phyloP scores from a whole-genome alignment of 2,888 invertebrate species.

The Lasioglossum pauxillum region DNA sequence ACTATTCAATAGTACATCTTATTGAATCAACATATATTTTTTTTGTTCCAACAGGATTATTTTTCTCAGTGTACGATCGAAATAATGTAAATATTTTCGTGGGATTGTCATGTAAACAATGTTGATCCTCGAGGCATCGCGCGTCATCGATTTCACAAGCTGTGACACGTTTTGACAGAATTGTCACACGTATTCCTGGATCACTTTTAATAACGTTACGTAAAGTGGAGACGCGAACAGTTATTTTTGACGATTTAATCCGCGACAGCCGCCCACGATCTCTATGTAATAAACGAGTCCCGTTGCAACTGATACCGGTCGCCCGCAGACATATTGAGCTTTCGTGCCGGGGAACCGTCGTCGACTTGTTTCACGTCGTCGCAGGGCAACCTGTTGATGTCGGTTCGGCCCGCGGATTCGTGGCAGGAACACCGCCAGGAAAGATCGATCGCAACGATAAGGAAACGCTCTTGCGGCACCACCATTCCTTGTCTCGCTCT shows the following conservation, averaged over 20 bases:
- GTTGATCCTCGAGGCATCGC: neutral
- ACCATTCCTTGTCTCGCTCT: neutral
- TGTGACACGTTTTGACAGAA: neutral
- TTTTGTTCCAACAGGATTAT: too few species aligned
- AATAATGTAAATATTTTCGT: neutral
- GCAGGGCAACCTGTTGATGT: slow-evolving; percentile 76
- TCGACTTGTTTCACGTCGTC: slow-evolving; percentile 43
- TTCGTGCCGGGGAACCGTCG: slow-evolving; percentile 19
- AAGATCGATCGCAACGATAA: slow-evolving; percentile 48
- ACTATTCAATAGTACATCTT: too few species aligned
- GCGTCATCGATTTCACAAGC: neutral
- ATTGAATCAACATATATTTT: too few species aligned
- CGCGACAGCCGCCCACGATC: neutral
- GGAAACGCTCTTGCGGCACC: neutral
- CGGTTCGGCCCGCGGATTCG: slow-evolving; percentile 37
- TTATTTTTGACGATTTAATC: slow-evolving; percentile 8
- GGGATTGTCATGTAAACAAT: neutral
- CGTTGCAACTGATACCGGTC: slow-evolving; percentile 5
- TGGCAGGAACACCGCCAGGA: slow-evolving; percentile 34
- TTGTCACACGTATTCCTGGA: neutral
- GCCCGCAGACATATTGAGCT: slow-evolving; percentile 18
- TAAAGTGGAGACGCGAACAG: neutral
- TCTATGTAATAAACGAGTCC: slow-evolving; percentile 40
- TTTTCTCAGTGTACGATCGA: too few species aligned
- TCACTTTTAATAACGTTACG: neutral